Percentiles rank a stretch among this genome's conserved stretches.
Evolutionary conservation across 2,888 invertebrate species (phyloP).

Genomic region (Teleiodes luculella): DNA sequence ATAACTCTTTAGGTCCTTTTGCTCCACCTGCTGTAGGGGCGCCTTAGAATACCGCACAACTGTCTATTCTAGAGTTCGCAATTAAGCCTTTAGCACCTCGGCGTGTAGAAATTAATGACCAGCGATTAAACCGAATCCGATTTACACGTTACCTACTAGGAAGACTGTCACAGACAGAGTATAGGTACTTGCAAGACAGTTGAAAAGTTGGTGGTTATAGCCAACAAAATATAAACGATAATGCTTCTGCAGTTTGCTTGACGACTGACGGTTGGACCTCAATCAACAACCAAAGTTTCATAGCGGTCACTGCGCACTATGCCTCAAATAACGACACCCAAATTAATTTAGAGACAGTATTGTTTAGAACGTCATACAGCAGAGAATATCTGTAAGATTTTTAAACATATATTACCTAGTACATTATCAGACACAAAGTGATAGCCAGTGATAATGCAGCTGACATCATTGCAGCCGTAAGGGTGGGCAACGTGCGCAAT

Average conservation of each 20-base stretch:
- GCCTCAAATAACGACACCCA: background rate
- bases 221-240: too few species aligned
- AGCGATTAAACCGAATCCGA: slow-evolving; percentile 10
- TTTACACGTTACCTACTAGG: slow-evolving; percentile 25
- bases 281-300: background rate
- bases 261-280: background rate
- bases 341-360: background rate
- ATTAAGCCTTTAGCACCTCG: background rate
- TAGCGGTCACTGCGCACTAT: background rate
- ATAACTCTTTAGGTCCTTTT: too few species aligned
- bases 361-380: background rate
- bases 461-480: background rate
- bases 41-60: too few species aligned
- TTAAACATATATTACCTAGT: background rate
- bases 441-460: background rate
- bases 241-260: background rate
- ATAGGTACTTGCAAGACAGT: slow-evolving; percentile 23
- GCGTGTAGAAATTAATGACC: background rate
- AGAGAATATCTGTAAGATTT: background rate
- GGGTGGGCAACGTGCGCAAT: background rate
- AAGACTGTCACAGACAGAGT: slow-evolving; percentile 26
- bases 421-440: background rate
- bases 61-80: background rate
- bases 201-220: too few species aligned
- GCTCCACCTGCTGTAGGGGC: too few species aligned